Evolutionary conservation across 2,888 invertebrate species (phyloP).

Genomic region (Idaea aversata): DNA sequence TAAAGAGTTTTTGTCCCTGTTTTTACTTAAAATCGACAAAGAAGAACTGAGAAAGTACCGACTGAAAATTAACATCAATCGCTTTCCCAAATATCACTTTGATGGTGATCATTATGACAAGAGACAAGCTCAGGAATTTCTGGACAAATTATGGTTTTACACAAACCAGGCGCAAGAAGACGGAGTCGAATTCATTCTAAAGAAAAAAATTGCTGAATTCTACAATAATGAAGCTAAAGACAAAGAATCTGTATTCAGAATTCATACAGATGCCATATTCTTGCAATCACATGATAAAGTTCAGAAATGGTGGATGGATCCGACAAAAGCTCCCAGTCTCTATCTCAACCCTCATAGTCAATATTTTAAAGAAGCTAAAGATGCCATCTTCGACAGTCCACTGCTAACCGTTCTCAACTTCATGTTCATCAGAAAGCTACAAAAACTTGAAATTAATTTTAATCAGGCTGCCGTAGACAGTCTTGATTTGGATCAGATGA

Average conservation of each 20-base stretch:
- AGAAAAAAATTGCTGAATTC: slow-evolving; percentile 36
- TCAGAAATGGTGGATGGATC: slow-evolving; percentile 44
- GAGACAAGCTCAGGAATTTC: slow-evolving; percentile 35
- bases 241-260: slow-evolving; percentile 35
- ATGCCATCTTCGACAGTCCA: slow-evolving; percentile 40
- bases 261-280: slow-evolving; percentile 45
- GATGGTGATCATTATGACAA: slow-evolving; percentile 35
- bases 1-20: slow-evolving; percentile 28
- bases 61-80: slow-evolving; percentile 32
- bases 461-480: slow-evolving; percentile 20
- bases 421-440: slow-evolving; percentile 38
- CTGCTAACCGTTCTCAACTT: slow-evolving; percentile 38
- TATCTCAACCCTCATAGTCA: slow-evolving; percentile 35
- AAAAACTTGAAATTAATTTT: slow-evolving; percentile 36
- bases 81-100: slow-evolving; percentile 39
- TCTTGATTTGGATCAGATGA: slow-evolving; percentile 25
- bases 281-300: slow-evolving; percentile 45
- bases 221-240: slow-evolving; percentile 32
- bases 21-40: slow-evolving; percentile 16
- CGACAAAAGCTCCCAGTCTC: slow-evolving; percentile 29
- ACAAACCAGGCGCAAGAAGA: slow-evolving; percentile 44
- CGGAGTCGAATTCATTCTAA: slow-evolving; percentile 36
- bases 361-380: slow-evolving; percentile 39
- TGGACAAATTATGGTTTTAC: slow-evolving; percentile 44
- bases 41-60: slow-evolving; percentile 24